These are phyloP conservation scores for Barypeithes pellucidus DNA, from an alignment of 2,888 invertebrate genomes.

Conservation along the genomic window DNA sequence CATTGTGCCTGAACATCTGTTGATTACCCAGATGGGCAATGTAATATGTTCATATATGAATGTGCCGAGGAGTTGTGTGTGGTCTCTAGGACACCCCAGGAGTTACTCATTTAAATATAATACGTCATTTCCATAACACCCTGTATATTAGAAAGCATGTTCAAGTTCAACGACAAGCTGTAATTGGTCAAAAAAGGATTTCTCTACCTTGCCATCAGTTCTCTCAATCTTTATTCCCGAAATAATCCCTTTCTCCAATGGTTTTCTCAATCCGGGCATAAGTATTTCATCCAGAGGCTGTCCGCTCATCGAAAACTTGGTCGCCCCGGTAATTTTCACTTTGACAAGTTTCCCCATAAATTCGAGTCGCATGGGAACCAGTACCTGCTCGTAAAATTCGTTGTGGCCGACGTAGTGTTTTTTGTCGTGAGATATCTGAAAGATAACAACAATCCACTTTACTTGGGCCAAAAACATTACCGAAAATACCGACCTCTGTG, in stretches of 20 bases:
- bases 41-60: too few species aligned
- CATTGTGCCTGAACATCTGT: too few species aligned
- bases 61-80: too few species aligned
- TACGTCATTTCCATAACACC: too few species aligned
- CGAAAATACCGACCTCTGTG: constrained; percentile 78
- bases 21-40: too few species aligned
- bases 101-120: too few species aligned
- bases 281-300: constrained; percentile 75
- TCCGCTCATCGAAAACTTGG: constrained; percentile 87
- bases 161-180: too few species aligned
- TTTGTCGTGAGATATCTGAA: constrained; percentile 85
- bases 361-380: constrained; percentile 84
- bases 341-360: constrained; percentile 88
- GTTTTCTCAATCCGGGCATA: constrained; percentile 72
- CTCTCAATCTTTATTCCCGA: constrained; percentile 70
- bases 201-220: constrained; percentile 38
- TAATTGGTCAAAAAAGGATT: too few species aligned
- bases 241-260: constrained; percentile 74
- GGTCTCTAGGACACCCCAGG: too few species aligned
- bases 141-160: too few species aligned
- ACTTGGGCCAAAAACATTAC: too few species aligned
- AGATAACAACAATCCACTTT: neutral
- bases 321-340: constrained; percentile 80
- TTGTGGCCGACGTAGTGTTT: constrained; percentile 95
- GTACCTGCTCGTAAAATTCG: constrained; percentile 93